These are phyloP conservation scores for Noturus placidus DNA, from an alignment of 2,113 vertebrate genomes.

Conservation along the genomic window DNA sequence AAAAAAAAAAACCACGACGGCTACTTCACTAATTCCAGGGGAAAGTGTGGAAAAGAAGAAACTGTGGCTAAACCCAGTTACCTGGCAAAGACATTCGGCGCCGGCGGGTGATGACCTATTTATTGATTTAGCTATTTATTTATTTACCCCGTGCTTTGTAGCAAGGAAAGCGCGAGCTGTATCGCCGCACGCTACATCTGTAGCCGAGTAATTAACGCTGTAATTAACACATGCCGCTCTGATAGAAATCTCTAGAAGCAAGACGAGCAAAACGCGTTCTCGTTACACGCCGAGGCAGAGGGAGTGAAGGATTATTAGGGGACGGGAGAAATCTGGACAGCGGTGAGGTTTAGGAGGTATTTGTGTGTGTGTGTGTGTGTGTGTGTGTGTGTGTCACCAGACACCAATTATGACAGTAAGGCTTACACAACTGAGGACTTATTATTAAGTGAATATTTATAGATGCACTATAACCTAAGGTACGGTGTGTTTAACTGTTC, in stretches of 20 bases:
- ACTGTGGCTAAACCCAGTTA: conserved; percentile 74
- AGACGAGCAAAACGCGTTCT: conserved; percentile 1
- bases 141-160: conserved; percentile 59
- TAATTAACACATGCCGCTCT: conserved; percentile 77
- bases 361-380: not conserved
- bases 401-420: conserved; percentile 10
- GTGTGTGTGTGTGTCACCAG: not conserved
- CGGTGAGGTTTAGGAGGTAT: conserved; percentile 38
- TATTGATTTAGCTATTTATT: conserved; percentile 26
- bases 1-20: conserved; percentile 49
- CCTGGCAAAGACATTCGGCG: conserved; percentile 76
- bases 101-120: conserved; percentile 78
- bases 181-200: conserved; percentile 71
- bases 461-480: not conserved
- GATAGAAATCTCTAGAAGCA: conserved; percentile 75
- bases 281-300: conserved; percentile 34
- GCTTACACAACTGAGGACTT: not conserved
- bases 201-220: conserved; percentile 58
- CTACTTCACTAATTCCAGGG: conserved; percentile 75
- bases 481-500: not conserved
- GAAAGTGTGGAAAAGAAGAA: not conserved
- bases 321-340: conserved; percentile 4
- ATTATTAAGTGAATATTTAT: not conserved
- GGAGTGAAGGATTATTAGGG: conserved; percentile 28
- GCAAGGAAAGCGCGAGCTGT: conserved; percentile 66